phyloP scores from a whole-genome alignment of 2,888 invertebrate genomes.

The Malacosoma neustria region DNA sequence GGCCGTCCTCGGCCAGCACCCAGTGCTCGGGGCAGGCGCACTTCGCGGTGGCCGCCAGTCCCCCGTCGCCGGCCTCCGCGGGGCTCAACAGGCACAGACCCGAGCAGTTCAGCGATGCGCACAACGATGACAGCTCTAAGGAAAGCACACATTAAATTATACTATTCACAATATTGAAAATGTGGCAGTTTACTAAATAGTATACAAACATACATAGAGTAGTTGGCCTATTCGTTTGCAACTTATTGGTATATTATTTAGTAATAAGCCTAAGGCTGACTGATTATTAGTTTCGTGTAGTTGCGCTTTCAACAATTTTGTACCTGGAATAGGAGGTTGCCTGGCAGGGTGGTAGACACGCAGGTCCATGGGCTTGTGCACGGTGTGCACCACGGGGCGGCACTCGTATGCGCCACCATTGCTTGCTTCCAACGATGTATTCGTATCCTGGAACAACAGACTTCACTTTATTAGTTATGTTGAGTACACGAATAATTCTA shows the following conservation, averaged over 20 bases:
- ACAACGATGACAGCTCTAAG: constrained; percentile 56
- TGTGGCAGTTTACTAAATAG: too few relatives aligned
- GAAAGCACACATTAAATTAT: neutral
- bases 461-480: too few relatives aligned
- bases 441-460: constrained; percentile 4
- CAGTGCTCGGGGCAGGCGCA: constrained; percentile 90
- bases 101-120: constrained; percentile 81
- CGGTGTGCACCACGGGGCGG: constrained; percentile 78
- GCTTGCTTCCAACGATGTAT: constrained; percentile 14
- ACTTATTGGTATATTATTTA: too few relatives aligned
- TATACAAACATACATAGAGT: too few relatives aligned
- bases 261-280: too few relatives aligned
- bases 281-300: too few relatives aligned
- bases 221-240: too few relatives aligned
- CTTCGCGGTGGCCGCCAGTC: constrained; percentile 46
- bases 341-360: constrained; percentile 87
- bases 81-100: constrained; percentile 85
- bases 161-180: too few relatives aligned
- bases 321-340: constrained; percentile 71
- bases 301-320: too few relatives aligned
- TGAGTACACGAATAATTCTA: too few relatives aligned
- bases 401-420: constrained; percentile 66
- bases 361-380: constrained; percentile 94
- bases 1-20: constrained; percentile 76
- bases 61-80: constrained; percentile 15